Conservation (phyloP, 2,113 vertebrate species). For the Ctenomys sociabilis region DNA sequence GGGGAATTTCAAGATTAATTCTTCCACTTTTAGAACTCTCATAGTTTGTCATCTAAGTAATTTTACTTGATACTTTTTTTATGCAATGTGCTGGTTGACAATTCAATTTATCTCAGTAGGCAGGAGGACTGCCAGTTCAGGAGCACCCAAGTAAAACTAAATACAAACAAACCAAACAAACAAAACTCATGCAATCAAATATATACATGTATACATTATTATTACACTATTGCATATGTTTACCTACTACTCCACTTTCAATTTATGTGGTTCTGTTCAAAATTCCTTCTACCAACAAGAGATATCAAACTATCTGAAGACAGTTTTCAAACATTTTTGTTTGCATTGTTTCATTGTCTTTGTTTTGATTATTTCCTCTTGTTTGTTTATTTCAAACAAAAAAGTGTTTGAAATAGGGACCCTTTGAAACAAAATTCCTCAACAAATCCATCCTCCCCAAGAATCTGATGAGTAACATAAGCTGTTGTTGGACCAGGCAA, state of each 20-base stretch:
- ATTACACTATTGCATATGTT: neutral
- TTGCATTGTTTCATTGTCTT: neutral
- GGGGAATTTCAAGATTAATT: constrained; percentile 27
- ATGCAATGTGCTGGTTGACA: constrained; percentile 22
- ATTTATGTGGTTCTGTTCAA: neutral
- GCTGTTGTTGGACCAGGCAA: neutral
- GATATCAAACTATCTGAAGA: neutral
- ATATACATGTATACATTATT: neutral
- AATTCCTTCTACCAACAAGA: constrained; percentile 46
- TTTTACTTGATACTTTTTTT: constrained; percentile 40
- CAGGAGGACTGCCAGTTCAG: neutral
- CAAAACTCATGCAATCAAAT: neutral
- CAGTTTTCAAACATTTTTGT: constrained; percentile 27
- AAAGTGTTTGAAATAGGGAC: neutral
- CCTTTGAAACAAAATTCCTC: constrained; percentile 60
- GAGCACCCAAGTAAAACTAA: neutral
- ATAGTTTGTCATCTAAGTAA: constrained; percentile 1
- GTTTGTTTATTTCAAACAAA: no score
- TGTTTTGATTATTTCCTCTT: no score
- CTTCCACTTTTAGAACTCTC: neutral
- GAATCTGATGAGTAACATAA: neutral
- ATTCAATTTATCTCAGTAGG: constrained; percentile 41
- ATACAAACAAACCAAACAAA: neutral
- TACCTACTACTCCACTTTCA: neutral
- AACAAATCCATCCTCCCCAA: constrained; percentile 17